Base-by-base conservation (phyloP, 2,888 invertebrate species). In the Papilio protenor region DNA sequence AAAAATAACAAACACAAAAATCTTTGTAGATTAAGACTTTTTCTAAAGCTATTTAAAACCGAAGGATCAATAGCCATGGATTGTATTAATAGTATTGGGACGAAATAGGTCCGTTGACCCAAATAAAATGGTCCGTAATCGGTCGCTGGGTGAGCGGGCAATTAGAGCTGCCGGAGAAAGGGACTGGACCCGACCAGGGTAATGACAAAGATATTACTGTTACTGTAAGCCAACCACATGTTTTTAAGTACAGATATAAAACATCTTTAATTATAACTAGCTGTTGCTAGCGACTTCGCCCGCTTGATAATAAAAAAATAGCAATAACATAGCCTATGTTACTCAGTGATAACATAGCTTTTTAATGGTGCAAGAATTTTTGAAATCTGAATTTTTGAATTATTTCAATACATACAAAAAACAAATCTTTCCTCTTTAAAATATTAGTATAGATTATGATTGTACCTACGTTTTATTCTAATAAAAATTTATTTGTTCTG, bases 111-210 rank as follows among this genome's bases (percentile, higher is more conserved):
- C 59, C 73, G 52, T 21, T 74, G 79, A 79, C 79, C 79, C 33
- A 71, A 79, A 79, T 77, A 76, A 74, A 76, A 74, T 76, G 52
- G 52, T 40, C 57, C 73, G 40, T 59, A 77, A 74, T 76, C 76
- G 70, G 11, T 18, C 76, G 74, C 55, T 59, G 61, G 57, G 40
- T 73, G 27, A 79, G 23, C 76, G 74, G 45, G 59, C 76, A 79
- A 79, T 79, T 77, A 79, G 33, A 61, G 55, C 27, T 74, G 74
- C 52, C 52, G 18, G 45, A 64, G 45, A 45, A 49, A 23, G 23
- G 77, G 57, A 74, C 33, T 27, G 45, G 47, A 27, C 45, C 74
- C 47, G 14, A 14, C 27, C 18, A 47, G 74, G 49, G 69, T 75
- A 27, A 45, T 45, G 69, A 21, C 52, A 69, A 75, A 75, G 2